Base-by-base conservation (phyloP, 2,888 invertebrate genomes). In the Nebria salina region DNA sequence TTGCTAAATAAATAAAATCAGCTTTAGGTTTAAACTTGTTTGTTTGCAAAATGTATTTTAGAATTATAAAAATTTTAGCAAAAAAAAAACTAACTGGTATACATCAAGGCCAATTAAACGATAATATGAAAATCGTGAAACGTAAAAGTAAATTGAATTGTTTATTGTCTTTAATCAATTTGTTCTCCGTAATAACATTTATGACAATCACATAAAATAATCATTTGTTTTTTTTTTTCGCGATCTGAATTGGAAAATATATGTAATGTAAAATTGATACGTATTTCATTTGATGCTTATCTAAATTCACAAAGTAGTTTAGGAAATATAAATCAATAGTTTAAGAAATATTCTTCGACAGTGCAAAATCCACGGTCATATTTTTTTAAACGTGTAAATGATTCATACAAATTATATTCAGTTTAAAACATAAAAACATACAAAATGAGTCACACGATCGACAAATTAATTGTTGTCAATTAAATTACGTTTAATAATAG, bases 381-480 rank as follows among this genome's bases (percentile, higher is more conserved):
- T 70, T 70, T 70, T 70, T 70, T 34, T 34, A 34, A 34, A 34
- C 34, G 34, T 34, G 34, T 34, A 34, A 26, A n/a, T 78, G 72
- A 78, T 7, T 78, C 72, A 72, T 73, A 13, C n/a, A 42, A 34
- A 54, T 54, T 54, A 54, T 54, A 73, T 34, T 73, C 65, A 73
- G 78, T 78, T 73, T 42, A 65, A 64, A 73, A 78, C 73, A 73
- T 41, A 65, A 73, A 64, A 64, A 77, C 15, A 26, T 65, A 68
- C 42, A 73, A 73, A 72, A 72, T 78, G 78, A 78, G 65, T 78
- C 73, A 78, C 70, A 11, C 70, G 77, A 77, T 73, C 73, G 78
- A 73, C 72, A 78, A 41, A 41, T 41, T 78, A 78, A 78, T 78
- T 78, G 78, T 20, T 65, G 20, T 13, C 78, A 78, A 78, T 78